Percentiles rank a stretch among this genome's conserved stretches.
phyloP scores from a whole-genome alignment of 2,113 vertebrate species.

The Corythornis cristatus region DNA sequence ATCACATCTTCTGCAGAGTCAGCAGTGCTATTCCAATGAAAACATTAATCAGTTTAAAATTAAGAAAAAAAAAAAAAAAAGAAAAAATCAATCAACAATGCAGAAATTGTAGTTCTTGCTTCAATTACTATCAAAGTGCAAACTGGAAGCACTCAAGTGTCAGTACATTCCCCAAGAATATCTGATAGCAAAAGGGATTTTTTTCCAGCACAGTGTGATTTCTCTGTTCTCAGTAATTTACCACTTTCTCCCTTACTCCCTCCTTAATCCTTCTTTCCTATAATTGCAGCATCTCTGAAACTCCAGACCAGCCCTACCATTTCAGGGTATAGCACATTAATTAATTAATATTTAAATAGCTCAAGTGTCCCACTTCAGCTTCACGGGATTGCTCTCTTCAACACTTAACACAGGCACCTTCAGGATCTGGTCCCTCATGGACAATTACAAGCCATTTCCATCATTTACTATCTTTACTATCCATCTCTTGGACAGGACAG shows the following conservation, averaged over 20 bases:
- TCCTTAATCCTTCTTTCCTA: neutral
- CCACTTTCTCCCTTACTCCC: neutral
- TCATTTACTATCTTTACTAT: neutral
- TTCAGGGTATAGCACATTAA: too few relatives aligned
- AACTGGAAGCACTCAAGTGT: neutral
- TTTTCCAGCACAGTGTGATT: neutral
- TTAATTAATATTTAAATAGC: neutral
- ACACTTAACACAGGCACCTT: neutral
- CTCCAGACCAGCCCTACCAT: neutral
- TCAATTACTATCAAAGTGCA: conserved; percentile 45
- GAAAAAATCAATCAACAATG: conserved; percentile 69
- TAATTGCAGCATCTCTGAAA: neutral
- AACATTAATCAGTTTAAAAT: conserved; percentile 80
- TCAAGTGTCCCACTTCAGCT: neutral
- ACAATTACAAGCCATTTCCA: neutral
- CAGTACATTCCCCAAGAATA: neutral
- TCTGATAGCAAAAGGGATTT: neutral
- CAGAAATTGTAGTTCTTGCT: conserved; percentile 38
- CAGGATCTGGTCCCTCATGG: neutral
- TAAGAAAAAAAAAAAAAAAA: neutral
- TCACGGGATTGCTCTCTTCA: accelerated
- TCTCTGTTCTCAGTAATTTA: neutral
- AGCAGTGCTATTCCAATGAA: conserved; percentile 78
- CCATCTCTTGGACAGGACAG: neutral
- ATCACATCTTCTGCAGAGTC: conserved; percentile 79